Evolutionary conservation across 2,113 vertebrate species (phyloP).

Genomic region (Crotalus tigris): DNA sequence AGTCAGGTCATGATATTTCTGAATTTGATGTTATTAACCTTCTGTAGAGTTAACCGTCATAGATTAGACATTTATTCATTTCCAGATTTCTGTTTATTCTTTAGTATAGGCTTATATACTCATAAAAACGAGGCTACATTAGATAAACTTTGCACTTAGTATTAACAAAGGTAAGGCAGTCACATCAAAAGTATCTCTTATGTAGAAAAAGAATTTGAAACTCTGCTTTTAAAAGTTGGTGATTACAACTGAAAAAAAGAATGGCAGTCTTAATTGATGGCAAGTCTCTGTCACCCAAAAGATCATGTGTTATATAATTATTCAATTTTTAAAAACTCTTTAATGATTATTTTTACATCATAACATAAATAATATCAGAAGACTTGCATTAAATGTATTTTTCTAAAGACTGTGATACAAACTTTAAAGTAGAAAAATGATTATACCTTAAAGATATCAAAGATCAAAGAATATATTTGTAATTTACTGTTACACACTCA

Average conservation of each 20-base stretch:
- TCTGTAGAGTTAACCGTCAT: slow-evolving; percentile 65
- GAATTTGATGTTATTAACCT: slow-evolving; percentile 74
- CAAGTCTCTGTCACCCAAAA: neutral
- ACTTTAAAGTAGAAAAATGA: neutral
- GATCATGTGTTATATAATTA: neutral
- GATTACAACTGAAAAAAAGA: neutral
- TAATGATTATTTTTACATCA: neutral
- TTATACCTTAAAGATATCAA: neutral
- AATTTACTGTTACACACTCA: neutral
- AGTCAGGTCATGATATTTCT: slow-evolving; percentile 75
- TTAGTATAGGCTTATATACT: slow-evolving; percentile 16
- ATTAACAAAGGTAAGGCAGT: slow-evolving; percentile 46
- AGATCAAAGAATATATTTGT: neutral
- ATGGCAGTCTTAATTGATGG: neutral
- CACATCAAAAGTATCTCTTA: slow-evolving; percentile 27
- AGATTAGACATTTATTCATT: slow-evolving; percentile 55
- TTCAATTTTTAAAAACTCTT: neutral
- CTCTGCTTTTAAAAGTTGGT: neutral
- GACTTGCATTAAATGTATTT: neutral
- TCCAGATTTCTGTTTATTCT: slow-evolving; percentile 62
- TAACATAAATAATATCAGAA: neutral
- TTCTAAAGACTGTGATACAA: neutral
- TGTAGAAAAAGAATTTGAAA: slow-evolving; percentile 28
- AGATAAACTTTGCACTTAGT: slow-evolving; percentile 43
- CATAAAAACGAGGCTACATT: slow-evolving; percentile 41